Evolutionary conservation across 2,888 invertebrate genomes (phyloP).

Genomic region (Rotaria magnacalcarata): DNA sequence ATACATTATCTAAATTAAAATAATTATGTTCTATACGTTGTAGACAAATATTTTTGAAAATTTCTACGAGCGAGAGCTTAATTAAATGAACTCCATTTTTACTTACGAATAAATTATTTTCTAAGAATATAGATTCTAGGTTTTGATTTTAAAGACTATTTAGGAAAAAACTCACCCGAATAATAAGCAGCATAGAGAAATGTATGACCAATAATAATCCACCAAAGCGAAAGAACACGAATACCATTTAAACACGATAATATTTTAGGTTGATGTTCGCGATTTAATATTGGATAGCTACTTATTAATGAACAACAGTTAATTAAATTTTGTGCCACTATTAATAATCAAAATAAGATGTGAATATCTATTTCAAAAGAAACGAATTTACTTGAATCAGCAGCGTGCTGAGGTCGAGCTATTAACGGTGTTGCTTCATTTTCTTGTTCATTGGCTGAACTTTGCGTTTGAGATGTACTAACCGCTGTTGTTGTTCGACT

Average conservation of each 20-base stretch:
- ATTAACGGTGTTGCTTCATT: background rate
- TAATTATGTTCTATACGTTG: no score
- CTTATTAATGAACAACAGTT: background rate
- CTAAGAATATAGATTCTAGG: no score
- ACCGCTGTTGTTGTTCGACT: background rate
- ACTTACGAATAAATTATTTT: background rate
- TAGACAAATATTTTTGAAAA: no score
- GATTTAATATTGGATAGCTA: background rate
- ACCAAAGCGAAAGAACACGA: background rate
- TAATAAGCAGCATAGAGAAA: slow-evolving; percentile 50
- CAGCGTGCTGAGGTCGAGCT: background rate
- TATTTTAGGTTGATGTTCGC: slow-evolving; percentile 56
- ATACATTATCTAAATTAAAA: slow-evolving; percentile 50
- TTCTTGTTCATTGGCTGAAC: background rate
- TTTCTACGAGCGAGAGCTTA: no score
- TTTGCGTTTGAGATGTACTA: background rate
- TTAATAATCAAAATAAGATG: background rate
- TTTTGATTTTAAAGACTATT: no score
- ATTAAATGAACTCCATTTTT: background rate
- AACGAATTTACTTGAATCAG: background rate
- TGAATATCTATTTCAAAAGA: background rate
- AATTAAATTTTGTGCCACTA: background rate
- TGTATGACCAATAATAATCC: slow-evolving; percentile 25
- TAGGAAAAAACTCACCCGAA: background rate
- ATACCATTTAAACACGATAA: slow-evolving; percentile 59